These are phyloP conservation scores for Perizoma affinitatum DNA, from an alignment of 2,888 invertebrate genomes.

Conservation along the genomic window DNA sequence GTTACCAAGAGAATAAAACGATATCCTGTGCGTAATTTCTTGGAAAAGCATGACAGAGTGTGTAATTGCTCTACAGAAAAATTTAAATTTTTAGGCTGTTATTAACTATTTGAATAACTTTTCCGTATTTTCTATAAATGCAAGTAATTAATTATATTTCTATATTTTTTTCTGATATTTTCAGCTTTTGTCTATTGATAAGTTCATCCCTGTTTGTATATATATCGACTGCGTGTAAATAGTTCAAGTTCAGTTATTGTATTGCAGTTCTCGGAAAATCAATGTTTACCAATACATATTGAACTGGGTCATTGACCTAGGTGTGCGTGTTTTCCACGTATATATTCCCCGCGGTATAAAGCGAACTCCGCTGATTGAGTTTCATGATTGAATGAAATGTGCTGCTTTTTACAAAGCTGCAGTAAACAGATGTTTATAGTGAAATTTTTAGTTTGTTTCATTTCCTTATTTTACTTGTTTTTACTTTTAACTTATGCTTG, in stretches of 20 bases:
- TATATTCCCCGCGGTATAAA: background rate
- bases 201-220: background rate
- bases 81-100: too few relatives aligned
- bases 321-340: slow-evolving; percentile 3
- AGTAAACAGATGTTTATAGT: background rate
- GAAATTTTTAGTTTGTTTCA: background rate
- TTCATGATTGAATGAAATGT: slow-evolving; percentile 31
- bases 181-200: too few relatives aligned
- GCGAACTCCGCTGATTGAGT: slow-evolving; percentile 7
- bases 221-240: slow-evolving; percentile 2
- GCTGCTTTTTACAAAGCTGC: slow-evolving; percentile 1
- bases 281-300: slow-evolving; percentile 19
- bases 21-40: too few relatives aligned
- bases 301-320: slow-evolving; percentile 20
- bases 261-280: slow-evolving; percentile 27
- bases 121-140: too few relatives aligned
- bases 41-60: too few relatives aligned
- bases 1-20: too few relatives aligned
- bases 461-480: background rate
- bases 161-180: too few relatives aligned
- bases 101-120: too few relatives aligned
- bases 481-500: background rate
- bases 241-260: slow-evolving; percentile 26
- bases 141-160: too few relatives aligned
- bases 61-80: too few relatives aligned